phyloP scores from a whole-genome alignment of 2,113 vertebrate species.

The Ovibos moschatus region DNA sequence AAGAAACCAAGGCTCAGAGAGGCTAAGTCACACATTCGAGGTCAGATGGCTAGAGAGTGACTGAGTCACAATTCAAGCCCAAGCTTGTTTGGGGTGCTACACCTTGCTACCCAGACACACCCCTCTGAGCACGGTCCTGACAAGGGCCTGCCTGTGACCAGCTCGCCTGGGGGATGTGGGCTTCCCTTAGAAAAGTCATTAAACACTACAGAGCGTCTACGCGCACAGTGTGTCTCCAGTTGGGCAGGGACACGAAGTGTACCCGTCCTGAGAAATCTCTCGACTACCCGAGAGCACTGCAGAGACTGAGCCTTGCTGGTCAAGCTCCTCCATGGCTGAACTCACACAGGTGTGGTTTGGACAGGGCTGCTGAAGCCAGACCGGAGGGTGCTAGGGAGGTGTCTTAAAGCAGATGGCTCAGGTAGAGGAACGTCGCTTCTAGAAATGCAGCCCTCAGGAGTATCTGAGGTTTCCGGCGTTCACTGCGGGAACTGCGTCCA shows the following conservation, averaged over 20 bases:
- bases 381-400: neutral
- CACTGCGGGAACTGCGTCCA: accelerated
- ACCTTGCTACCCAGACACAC: neutral
- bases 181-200: neutral
- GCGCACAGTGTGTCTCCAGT: neutral
- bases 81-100: neutral
- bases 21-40: neutral
- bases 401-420: neutral
- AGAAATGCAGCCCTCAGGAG: neutral
- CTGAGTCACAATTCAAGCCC: neutral
- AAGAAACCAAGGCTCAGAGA: neutral
- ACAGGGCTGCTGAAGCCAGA: neutral
- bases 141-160: neutral
- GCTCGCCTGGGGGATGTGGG: neutral
- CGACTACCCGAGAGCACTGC: neutral
- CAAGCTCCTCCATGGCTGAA: neutral
- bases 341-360: neutral
- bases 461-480: neutral
- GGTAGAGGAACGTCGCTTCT: neutral
- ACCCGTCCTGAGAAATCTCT: neutral
- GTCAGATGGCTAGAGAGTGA: neutral
- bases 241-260: neutral
- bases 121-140: neutral
- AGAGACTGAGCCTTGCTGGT: neutral
- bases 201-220: neutral